A percentile compares a stretch with the other conserved stretches of the same genome.
Evolutionary conservation across 2,888 invertebrate species (phyloP).

Genomic region (Drosophila koepferae): DNA sequence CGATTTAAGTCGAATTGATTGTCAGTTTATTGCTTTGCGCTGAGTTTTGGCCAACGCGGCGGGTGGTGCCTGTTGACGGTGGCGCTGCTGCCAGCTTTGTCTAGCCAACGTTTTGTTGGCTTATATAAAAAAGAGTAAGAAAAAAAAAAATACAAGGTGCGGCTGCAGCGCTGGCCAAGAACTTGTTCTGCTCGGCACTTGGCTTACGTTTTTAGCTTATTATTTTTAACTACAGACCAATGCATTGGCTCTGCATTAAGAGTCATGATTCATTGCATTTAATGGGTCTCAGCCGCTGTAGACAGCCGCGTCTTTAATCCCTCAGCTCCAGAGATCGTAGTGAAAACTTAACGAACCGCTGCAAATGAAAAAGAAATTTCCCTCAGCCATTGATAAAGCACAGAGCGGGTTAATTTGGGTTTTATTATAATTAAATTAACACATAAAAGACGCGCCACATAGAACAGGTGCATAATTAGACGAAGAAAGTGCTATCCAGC

Average conservation of each 20-base stretch:
- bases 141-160: constrained; percentile 42
- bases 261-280: constrained; percentile 70
- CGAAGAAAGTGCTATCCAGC: constrained; percentile 68
- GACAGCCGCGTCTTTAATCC: constrained; percentile 54
- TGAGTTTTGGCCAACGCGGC: constrained; percentile 32
- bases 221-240: constrained; percentile 22
- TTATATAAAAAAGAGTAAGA: not conserved
- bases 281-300: constrained; percentile 50
- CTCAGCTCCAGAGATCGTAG: constrained; percentile 8
- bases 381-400: constrained; percentile 64
- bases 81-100: constrained; percentile 35
- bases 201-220: constrained; percentile 20
- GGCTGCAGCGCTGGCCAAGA: constrained; percentile 60
- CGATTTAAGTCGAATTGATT: constrained; percentile 59
- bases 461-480: constrained; percentile 77
- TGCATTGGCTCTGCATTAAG: constrained; percentile 44
- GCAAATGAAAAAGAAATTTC: constrained; percentile 64
- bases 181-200: constrained; percentile 55
- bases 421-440: constrained; percentile 80
- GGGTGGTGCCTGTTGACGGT: constrained; percentile 26
- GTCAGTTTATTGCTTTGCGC: constrained; percentile 56
- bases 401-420: constrained; percentile 66
- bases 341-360: constrained; percentile 66
- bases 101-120: constrained; percentile 51
- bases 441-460: constrained; percentile 54